These are phyloP conservation scores for Pardosa pseudoannulata DNA, from an alignment of 2,888 invertebrate species.

Conservation along the genomic window DNA sequence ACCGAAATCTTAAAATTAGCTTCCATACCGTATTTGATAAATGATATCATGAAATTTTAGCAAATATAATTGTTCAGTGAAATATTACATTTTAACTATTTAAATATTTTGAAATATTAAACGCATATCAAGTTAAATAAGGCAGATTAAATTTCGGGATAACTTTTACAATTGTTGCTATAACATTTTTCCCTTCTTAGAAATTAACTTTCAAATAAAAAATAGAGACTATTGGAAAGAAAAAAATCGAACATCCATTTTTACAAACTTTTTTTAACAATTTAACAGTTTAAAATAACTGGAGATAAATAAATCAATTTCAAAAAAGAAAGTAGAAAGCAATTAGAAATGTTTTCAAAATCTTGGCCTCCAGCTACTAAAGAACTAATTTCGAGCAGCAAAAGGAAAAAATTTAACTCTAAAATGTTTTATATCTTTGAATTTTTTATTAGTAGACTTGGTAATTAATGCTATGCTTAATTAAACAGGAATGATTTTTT, in stretches of 20 bases:
- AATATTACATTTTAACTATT: no score
- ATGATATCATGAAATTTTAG: no score
- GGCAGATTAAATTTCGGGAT: neutral
- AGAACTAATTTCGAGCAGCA: neutral
- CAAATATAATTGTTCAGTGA: no score
- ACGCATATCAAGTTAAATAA: neutral
- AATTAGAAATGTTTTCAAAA: neutral
- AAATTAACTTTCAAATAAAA: no score
- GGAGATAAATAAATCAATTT: neutral
- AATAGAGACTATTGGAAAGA: neutral
- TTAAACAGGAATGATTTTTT: neutral
- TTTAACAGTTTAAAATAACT: neutral
- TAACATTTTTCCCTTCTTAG: neutral
- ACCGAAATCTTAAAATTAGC: no score
- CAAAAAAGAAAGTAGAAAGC: neutral
- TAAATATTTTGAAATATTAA: neutral
- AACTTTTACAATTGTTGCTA: neutral
- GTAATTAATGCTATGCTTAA: neutral
- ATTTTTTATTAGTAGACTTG: neutral
- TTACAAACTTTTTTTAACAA: neutral
- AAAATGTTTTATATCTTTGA: neutral
- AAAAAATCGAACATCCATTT: neutral
- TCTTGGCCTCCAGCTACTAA: constrained; percentile 9
- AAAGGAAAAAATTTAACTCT: neutral
- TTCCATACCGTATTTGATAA: no score